These are phyloP conservation scores for Aplidium turbinatum DNA, from an alignment of 23 tunicate species.

Conservation along the genomic window DNA sequence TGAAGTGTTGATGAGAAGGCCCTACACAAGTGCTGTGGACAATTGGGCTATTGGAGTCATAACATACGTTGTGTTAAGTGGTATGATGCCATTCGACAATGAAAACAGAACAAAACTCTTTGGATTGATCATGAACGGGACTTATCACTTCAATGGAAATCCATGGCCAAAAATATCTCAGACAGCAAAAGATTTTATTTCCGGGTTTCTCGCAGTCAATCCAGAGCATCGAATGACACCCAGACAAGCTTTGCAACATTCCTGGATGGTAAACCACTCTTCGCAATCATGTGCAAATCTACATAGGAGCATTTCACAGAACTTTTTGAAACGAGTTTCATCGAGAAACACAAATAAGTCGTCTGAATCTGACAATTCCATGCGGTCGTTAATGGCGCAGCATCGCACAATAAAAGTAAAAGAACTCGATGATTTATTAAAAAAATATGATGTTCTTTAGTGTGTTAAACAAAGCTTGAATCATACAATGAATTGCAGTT, in stretches of 20 bases:
- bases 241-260: constrained; percentile 6
- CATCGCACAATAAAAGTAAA: constrained; percentile 86
- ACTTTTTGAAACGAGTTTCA: constrained; percentile 3
- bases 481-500: neutral
- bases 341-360: constrained; percentile 5
- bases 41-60: constrained; percentile 30
- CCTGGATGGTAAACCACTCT: constrained; percentile 17
- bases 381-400: constrained; percentile 71
- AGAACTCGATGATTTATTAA: constrained; percentile 73
- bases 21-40: constrained; percentile 23
- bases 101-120: neutral
- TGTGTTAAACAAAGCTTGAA: neutral
- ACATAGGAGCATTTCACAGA: constrained; percentile 17
- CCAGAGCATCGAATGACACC: constrained; percentile 19
- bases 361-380: constrained; percentile 61
- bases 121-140: neutral
- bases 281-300: constrained; percentile 7
- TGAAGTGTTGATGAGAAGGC: constrained; percentile 17
- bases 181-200: constrained; percentile 5
- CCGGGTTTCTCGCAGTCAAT: neutral
- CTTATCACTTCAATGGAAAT: constrained; percentile 5
- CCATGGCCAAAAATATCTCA: constrained; percentile 25
- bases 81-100: constrained; percentile 12
- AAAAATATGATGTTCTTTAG: constrained; percentile 42
- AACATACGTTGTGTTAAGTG: constrained; percentile 14